Evolutionary conservation across 2,113 vertebrate genomes (phyloP).

Genomic region (Centropus bengalensis): DNA sequence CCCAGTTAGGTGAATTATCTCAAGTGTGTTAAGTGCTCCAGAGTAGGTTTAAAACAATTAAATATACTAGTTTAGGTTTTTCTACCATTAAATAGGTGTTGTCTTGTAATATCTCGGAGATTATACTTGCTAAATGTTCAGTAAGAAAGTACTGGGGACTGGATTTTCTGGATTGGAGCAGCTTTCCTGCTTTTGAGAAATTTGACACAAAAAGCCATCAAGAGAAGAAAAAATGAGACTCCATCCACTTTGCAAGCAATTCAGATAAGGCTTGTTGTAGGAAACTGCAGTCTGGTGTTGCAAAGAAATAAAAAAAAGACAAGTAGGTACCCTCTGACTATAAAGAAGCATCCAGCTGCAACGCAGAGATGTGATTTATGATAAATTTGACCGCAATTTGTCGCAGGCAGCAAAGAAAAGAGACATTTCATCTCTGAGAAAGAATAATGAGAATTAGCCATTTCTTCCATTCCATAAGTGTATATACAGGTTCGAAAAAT

Average conservation of each 20-base stretch:
- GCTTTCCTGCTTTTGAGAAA: background rate
- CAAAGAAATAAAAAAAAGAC: background rate
- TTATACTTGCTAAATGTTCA: background rate
- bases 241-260: background rate
- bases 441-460: background rate
- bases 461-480: background rate
- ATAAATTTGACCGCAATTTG: background rate
- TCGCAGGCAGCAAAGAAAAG: background rate
- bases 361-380: background rate
- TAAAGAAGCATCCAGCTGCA: background rate
- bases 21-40: background rate
- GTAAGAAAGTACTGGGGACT: background rate
- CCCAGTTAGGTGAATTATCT: background rate
- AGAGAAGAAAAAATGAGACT: background rate
- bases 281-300: background rate
- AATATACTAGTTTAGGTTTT: background rate
- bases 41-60: background rate
- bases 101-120: background rate
- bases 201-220: background rate
- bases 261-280: background rate
- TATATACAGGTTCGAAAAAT: background rate
- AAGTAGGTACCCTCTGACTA: no score
- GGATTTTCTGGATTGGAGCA: background rate
- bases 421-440: background rate
- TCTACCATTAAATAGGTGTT: background rate